Conservation (phyloP, 2,888 invertebrate species). For the Tribolium freemani region DNA sequence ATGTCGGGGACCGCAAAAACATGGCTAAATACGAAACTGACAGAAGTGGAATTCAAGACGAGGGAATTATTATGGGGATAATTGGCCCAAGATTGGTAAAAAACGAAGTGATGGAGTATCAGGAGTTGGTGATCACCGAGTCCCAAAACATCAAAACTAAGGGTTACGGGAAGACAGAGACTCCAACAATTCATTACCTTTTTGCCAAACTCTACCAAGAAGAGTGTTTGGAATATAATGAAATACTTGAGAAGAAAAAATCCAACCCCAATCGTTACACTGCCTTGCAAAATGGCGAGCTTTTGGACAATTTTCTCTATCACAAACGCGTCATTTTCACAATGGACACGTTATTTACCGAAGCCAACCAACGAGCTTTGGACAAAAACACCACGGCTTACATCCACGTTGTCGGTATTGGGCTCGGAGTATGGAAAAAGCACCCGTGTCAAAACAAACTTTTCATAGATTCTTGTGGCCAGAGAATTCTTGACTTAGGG, state of each 20-base stretch:
- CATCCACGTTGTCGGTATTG: slow-evolving; percentile 78
- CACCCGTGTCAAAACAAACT: slow-evolving; percentile 75
- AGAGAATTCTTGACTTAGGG: slow-evolving; percentile 68
- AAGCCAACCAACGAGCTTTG: slow-evolving; percentile 73
- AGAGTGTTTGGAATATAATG: slow-evolving; percentile 42
- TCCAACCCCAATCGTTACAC: slow-evolving; percentile 30
- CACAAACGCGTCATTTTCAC: slow-evolving; percentile 71
- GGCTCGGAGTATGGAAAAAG: slow-evolving; percentile 79
- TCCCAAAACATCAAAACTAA: slow-evolving; percentile 65
- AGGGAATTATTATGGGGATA: slow-evolving; percentile 70
- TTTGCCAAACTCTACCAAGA: slow-evolving; percentile 58
- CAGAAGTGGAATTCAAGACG: slow-evolving; percentile 64
- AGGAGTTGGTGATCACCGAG: slow-evolving; percentile 72
- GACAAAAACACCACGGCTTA: slow-evolving; percentile 71
- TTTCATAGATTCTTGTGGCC: slow-evolving; percentile 75
- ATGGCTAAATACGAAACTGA: slow-evolving; percentile 68
- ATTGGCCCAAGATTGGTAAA: slow-evolving; percentile 72
- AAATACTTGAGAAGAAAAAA: slow-evolving; percentile 18
- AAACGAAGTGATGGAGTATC: slow-evolving; percentile 73
- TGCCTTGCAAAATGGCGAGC: slow-evolving; percentile 38
- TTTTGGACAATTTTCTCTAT: slow-evolving; percentile 61
- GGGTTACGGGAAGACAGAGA: slow-evolving; percentile 65
- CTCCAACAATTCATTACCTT: slow-evolving; percentile 51
- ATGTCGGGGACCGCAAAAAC: slow-evolving; percentile 72
- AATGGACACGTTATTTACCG: slow-evolving; percentile 75